phyloP scores from a whole-genome alignment of 2,797 vertebrate genomes.

The Spinus olivaceus region DNA sequence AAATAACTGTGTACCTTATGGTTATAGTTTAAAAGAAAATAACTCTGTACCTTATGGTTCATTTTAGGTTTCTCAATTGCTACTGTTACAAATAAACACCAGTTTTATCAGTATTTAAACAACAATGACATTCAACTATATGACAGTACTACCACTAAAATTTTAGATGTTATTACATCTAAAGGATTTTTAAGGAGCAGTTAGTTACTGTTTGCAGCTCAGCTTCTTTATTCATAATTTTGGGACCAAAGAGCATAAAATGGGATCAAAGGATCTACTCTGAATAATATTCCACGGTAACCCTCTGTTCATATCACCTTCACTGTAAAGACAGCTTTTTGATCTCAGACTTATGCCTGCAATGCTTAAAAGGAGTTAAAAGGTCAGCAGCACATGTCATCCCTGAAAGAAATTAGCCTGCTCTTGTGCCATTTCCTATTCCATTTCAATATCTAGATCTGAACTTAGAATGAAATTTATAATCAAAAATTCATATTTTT shows the following conservation, averaged over 20 bases:
- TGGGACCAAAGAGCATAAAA: neutral
- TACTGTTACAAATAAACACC: neutral
- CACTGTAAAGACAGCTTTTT: neutral
- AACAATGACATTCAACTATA: neutral
- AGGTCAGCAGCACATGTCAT: no score
- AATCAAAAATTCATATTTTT: neutral
- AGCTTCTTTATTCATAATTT: neutral
- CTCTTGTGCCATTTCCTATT: neutral
- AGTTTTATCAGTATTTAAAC: neutral
- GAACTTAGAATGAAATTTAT: neutral
- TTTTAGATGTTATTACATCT: neutral
- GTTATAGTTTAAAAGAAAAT: neutral
- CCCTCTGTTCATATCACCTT: neutral
- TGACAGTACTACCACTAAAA: neutral
- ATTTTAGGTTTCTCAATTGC: neutral
- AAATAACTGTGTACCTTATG: neutral
- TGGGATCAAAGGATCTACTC: neutral
- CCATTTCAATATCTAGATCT: neutral
- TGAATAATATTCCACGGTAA: slow-evolving; percentile 5
- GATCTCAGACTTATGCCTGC: neutral
- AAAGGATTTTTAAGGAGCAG: neutral
- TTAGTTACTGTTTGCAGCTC: neutral
- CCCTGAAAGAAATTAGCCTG: no score
- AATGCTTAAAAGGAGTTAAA: neutral
- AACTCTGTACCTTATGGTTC: neutral